Conservation (phyloP, 2,113 vertebrate genomes). For the Steatornis caripensis region DNA sequence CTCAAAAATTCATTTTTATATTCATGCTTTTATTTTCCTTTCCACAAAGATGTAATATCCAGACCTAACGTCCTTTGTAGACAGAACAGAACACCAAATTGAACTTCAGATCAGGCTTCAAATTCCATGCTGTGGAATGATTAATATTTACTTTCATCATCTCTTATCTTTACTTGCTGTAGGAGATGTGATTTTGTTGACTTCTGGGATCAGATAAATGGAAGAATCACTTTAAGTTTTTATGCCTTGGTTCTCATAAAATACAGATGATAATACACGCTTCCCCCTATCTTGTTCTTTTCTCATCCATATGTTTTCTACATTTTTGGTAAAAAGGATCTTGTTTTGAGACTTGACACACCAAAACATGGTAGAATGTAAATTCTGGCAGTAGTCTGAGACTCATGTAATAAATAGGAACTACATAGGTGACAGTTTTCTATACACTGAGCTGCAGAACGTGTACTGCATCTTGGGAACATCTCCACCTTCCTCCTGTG, state of each 20-base stretch:
- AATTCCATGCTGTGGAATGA: not conserved
- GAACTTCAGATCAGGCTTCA: not conserved
- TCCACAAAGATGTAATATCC: not conserved
- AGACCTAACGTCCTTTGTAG: not conserved
- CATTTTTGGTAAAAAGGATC: not conserved
- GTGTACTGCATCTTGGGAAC: not conserved
- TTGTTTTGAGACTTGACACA: not conserved
- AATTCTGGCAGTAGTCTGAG: not conserved
- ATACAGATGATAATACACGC: not conserved
- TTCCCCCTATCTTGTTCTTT: not conserved
- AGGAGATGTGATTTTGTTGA: not conserved
- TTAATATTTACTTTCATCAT: not conserved
- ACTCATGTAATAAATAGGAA: not conserved
- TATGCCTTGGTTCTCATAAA: not conserved
- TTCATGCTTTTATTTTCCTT: not conserved
- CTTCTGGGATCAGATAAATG: not conserved
- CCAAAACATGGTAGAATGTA: not conserved
- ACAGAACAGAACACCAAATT: not conserved
- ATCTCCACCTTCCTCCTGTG: not conserved
- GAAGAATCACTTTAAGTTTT: not conserved
- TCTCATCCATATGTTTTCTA: not conserved
- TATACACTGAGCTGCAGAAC: not conserved
- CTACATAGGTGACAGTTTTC: not conserved
- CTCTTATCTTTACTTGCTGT: not conserved
- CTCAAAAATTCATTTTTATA: not conserved